These are phyloP conservation scores for Myotis vivesi DNA, from an alignment of 2,797 vertebrate species.

Conservation along the genomic window DNA sequence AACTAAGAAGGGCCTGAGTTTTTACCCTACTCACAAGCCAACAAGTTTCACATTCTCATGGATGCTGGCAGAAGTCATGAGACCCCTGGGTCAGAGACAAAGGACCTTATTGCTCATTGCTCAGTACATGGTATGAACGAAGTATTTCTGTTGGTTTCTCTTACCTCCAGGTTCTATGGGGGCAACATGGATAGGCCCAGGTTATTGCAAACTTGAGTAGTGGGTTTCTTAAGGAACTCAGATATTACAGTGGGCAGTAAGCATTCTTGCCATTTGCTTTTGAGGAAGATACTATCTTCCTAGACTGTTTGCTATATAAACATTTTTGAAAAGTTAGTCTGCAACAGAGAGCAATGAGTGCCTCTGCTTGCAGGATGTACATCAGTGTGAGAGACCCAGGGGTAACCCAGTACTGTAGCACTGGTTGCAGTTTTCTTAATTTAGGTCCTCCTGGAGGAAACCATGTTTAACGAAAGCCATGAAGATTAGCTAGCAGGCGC, in stretches of 20 bases:
- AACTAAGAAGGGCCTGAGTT: neutral
- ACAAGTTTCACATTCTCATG: neutral
- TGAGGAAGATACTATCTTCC: neutral
- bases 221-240: neutral
- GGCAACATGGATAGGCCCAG: neutral
- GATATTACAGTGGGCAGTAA: neutral
- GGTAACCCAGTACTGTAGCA: neutral
- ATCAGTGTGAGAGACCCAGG: neutral
- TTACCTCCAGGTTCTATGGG: neutral
- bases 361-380: neutral
- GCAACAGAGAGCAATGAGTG: neutral
- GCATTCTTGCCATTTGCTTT: neutral
- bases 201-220: neutral
- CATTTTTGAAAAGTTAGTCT: neutral
- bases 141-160: neutral
- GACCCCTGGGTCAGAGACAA: neutral
- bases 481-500: neutral
- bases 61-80: neutral
- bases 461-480: neutral
- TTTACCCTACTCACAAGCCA: neutral
- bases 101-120: neutral
- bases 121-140: neutral
- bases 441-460: neutral
- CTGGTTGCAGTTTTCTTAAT: neutral
- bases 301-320: neutral